These are phyloP conservation scores for Pogonophryne albipinna DNA, from an alignment of 2,797 vertebrate genomes.

Conservation along the genomic window DNA sequence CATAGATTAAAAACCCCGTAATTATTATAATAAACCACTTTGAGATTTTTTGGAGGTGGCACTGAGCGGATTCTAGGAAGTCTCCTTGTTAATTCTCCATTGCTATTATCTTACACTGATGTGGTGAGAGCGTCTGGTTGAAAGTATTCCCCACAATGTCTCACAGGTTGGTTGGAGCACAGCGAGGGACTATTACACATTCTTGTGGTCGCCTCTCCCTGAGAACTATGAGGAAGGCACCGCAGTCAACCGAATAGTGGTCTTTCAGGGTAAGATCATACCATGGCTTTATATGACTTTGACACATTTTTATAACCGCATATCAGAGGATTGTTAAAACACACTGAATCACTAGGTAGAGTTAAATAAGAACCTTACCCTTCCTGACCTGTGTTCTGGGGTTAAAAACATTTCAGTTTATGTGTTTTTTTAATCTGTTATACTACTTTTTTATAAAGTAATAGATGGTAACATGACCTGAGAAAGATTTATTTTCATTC, in stretches of 20 bases:
- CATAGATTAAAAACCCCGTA: conserved; percentile 25
- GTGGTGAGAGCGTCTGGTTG: conserved; percentile 62
- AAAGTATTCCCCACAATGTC: conserved; percentile 67
- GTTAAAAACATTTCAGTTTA: conserved; percentile 56
- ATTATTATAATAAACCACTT: conserved; percentile 50
- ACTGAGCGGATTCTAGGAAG: conserved; percentile 48
- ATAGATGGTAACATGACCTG: conserved; percentile 26
- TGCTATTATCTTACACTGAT: conserved; percentile 69
- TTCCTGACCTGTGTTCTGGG: conserved; percentile 43
- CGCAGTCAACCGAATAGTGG: conserved; percentile 92
- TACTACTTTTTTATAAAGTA: conserved; percentile 35
- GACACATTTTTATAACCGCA: conserved; percentile 72
- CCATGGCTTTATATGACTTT: conserved; percentile 63
- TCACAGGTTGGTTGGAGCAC: conserved; percentile 99
- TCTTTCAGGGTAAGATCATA: conserved; percentile 93
- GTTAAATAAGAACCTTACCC: conserved; percentile 55
- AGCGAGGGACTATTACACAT: conserved; percentile 98
- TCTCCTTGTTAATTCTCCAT: conserved; percentile 57
- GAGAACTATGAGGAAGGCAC: conserved; percentile 94
- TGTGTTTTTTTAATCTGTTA: conserved; percentile 43
- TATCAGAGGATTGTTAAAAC: conserved; percentile 60
- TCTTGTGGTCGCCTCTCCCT: conserved; percentile 98
- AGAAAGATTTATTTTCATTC: conserved; percentile 20
- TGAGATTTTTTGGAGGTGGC: conserved; percentile 62
- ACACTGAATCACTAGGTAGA: conserved; percentile 50